These are phyloP conservation scores for Thaumatotibia leucotreta DNA, from an alignment of 1,140 invertebrate species.

Conservation along the genomic window DNA sequence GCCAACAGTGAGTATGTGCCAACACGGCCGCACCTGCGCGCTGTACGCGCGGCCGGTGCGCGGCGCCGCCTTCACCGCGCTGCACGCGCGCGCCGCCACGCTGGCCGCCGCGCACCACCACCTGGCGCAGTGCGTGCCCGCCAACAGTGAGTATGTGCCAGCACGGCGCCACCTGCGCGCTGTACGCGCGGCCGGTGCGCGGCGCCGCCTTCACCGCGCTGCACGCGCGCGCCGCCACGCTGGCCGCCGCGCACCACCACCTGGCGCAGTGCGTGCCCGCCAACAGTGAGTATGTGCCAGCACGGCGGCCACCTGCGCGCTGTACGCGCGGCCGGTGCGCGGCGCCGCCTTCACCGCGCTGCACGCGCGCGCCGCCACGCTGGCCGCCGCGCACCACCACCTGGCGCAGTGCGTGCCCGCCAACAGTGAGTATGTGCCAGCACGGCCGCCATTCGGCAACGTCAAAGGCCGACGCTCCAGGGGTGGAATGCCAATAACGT, in stretches of 20 bases:
- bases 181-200: too few relatives aligned
- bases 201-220: too few relatives aligned
- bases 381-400: constrained; percentile 76
- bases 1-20: not conserved
- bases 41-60: constrained; percentile 43
- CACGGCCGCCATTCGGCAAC: too few relatives aligned
- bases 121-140: constrained; percentile 62
- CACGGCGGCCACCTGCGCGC: not conserved
- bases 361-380: not conserved
- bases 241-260: not conserved
- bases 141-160: not conserved
- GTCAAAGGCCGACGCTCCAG: too few relatives aligned
- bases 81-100: constrained; percentile 44
- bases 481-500: too few relatives aligned
- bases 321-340: too few relatives aligned
- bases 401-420: constrained; percentile 60
- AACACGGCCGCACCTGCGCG: constrained; percentile 41
- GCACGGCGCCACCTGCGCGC: not conserved
- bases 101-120: constrained; percentile 76
- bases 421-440: not conserved
- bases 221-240: too few relatives aligned
- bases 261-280: not conserved
- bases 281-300: not conserved
- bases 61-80: constrained; percentile 39
- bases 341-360: too few relatives aligned